phyloP scores from a whole-genome alignment of 2,888 invertebrate species.

The Mythimna loreyi region DNA sequence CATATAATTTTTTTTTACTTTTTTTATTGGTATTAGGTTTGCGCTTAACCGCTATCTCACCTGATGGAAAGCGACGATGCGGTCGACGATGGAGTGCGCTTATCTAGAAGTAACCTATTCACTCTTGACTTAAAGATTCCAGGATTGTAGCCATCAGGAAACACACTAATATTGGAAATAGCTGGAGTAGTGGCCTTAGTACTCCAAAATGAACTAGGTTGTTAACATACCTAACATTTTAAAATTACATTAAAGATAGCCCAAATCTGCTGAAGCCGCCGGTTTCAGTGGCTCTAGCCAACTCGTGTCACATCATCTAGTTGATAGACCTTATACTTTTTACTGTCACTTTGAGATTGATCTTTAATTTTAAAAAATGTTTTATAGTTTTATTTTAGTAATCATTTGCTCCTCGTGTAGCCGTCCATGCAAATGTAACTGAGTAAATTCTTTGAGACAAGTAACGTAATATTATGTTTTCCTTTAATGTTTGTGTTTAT shows the following conservation, averaged over 20 bases:
- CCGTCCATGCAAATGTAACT: neutral
- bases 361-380: too few relatives aligned
- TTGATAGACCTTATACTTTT: neutral
- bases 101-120: too few relatives aligned
- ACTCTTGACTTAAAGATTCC: too few relatives aligned
- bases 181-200: neutral
- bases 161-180: neutral
- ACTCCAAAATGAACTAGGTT: neutral
- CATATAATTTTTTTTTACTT: too few relatives aligned
- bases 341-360: neutral
- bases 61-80: too few relatives aligned
- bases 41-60: too few relatives aligned
- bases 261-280: neutral
- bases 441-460: neutral
- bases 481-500: neutral
- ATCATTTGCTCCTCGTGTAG: neutral
- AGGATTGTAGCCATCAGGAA: too few relatives aligned
- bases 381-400: conserved; percentile 1
- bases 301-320: neutral
- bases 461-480: neutral
- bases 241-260: conserved; percentile 4
- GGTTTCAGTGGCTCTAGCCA: neutral
- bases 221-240: neutral
- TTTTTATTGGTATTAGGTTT: too few relatives aligned
- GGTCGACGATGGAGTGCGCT: too few relatives aligned